Evolutionary conservation across 2,113 vertebrate species (phyloP), one percentile per base, ranked within the genome.

Genomic region (Herpetotheres cachinnans): DNA sequence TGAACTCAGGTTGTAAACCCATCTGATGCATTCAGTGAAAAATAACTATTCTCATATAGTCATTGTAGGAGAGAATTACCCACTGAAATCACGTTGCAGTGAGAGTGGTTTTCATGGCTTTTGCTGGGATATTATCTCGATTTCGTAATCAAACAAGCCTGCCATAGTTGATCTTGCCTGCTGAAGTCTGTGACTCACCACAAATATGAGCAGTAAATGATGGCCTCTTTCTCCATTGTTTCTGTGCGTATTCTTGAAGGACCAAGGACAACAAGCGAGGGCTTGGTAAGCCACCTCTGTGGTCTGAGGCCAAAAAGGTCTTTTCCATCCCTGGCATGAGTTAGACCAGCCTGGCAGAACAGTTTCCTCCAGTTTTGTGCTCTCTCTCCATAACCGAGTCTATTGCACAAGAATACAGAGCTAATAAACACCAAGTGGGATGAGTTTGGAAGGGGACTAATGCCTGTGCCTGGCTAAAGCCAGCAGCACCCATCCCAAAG

Each of bases 31-130:
- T 7, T 56, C 36, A 55, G 17, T 74, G 29, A 62, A 62, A 62
- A 34, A 6, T 15, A 16, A 3, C 36, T n/a, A 0, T 49, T 73
- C 19, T 50, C 72, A 59, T 0, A 0, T 3, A 34, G 16, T n/a
- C 27, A 13, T 30, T 4, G 2, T 6, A 55, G 61, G 26, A 54
- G 71, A n/a, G 36, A 26, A 52, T 58, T 50, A 46, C 32, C 19
- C 46, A 19, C 8, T 26, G 30, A 66, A 62, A 38, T 9, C 46
- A 47, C 11, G 4, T 38, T 5, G 4, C 29, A 38, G 26, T 0
- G 0, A 10, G 55, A 63, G 55, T 6, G 52, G 59, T 47, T 77
- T 76, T n/a, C 10, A 2, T 29, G 47, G 52, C 5, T 76, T 47
- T 56, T 40, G 32, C 52, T 38, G 10, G 38, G 50, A 7, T 70